These are phyloP conservation scores for Anguilla marmorata DNA, from an alignment of 2,797 vertebrate species.

Conservation along the genomic window DNA sequence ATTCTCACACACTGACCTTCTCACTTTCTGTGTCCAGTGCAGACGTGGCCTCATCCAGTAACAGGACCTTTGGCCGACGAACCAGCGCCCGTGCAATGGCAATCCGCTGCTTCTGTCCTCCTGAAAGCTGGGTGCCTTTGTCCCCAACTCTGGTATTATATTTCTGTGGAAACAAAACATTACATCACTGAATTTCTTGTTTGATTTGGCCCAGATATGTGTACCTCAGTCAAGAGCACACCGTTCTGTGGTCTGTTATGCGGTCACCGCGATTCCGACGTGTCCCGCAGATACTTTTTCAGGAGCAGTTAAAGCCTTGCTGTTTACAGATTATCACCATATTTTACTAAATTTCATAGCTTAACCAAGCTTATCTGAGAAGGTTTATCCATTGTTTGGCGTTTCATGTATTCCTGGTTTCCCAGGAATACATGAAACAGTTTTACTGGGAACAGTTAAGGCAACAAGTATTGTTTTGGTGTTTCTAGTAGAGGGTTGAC, in stretches of 20 bases:
- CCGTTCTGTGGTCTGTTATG: not conserved
- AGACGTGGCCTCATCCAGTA: conserved; percentile 60
- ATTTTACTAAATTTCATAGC: not conserved
- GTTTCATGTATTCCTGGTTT: no score
- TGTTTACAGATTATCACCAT: not conserved
- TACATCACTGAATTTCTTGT: not conserved
- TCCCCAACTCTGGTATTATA: conserved; percentile 59
- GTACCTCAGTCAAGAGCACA: not conserved
- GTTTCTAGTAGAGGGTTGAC: no score
- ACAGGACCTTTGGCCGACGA: conserved; percentile 52
- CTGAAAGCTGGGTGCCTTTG: conserved; percentile 59
- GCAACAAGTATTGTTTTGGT: no score
- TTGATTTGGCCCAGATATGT: not conserved
- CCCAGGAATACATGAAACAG: no score
- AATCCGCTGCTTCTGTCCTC: conserved; percentile 58
- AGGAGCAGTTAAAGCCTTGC: not conserved
- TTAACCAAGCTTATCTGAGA: not conserved
- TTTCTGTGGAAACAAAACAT: conserved; percentile 45
- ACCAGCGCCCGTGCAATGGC: conserved; percentile 58
- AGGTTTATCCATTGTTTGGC: no score
- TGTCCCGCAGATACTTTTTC: not conserved
- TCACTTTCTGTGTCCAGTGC: conserved; percentile 55
- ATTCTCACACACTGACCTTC: conserved; percentile 44
- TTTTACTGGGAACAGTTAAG: no score
- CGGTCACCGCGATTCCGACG: not conserved